phyloP scores from a whole-genome alignment of 2,888 invertebrate species.

The Elgonia sp. region DNA sequence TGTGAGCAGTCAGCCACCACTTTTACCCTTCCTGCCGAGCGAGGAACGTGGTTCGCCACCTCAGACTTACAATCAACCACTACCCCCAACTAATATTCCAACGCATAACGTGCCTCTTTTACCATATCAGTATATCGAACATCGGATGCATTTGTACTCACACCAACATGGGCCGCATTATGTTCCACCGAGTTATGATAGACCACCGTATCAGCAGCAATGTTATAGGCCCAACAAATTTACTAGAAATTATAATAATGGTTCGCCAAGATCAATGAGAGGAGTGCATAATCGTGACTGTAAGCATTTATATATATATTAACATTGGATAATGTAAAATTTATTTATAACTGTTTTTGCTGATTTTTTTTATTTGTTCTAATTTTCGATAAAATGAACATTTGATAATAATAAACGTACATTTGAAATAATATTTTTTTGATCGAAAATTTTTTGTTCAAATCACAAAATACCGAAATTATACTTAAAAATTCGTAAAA shows the following conservation, averaged over 20 bases:
- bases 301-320: constrained; percentile 19
- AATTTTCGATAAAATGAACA: no score
- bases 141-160: constrained; percentile 85
- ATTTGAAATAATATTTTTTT: no score
- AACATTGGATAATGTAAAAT: background rate
- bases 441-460: no score
- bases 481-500: no score
- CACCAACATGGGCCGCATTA: constrained; percentile 84
- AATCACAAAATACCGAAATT: no score
- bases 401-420: no score
- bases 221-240: constrained; percentile 84
- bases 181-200: constrained; percentile 83
- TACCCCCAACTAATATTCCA: constrained; percentile 82
- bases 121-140: constrained; percentile 85
- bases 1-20: constrained; percentile 82
- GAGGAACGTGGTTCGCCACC: constrained; percentile 85
- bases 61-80: constrained; percentile 81
- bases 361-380: no score
- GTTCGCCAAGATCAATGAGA: constrained; percentile 85
- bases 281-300: constrained; percentile 85
- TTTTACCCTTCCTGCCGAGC: constrained; percentile 85
- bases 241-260: constrained; percentile 86
- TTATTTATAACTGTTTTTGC: no score
- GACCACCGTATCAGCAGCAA: constrained; percentile 84
- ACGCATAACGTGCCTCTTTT: constrained; percentile 84